Percentiles rank a stretch among this genome's conserved stretches.
phyloP scores from a whole-genome alignment of 2,113 vertebrate species.

The Misgurnus mizolepis region DNA sequence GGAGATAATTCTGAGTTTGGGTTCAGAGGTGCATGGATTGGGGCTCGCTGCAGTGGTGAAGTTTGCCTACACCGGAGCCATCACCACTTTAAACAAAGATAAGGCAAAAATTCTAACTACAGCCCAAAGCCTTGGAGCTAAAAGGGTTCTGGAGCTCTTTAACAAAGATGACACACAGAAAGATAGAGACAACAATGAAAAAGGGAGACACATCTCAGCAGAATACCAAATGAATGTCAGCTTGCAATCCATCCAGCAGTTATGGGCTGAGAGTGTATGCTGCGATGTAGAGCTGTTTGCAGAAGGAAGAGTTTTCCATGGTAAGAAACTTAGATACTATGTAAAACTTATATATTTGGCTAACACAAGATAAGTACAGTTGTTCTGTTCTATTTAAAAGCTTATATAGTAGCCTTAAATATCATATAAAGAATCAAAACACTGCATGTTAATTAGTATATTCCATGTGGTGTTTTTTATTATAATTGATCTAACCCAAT shows the following conservation, averaged over 20 bases:
- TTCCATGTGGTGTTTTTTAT: too few relatives aligned
- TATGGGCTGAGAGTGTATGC: conserved; percentile 74
- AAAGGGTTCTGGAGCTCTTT: conserved; percentile 72
- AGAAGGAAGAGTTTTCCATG: conserved; percentile 66
- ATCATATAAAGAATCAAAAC: too few relatives aligned
- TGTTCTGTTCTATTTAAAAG: too few relatives aligned
- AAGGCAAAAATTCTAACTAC: conserved; percentile 65
- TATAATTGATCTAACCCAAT: too few relatives aligned
- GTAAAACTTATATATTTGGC: not conserved
- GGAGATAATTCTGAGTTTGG: conserved; percentile 36
- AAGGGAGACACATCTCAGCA: conserved; percentile 50
- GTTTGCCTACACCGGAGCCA: conserved; percentile 82
- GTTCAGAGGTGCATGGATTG: conserved; percentile 46
- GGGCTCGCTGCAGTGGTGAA: conserved; percentile 77
- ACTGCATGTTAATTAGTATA: too few relatives aligned
- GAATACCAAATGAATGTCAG: conserved; percentile 74
- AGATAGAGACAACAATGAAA: not conserved
- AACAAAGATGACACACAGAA: conserved; percentile 1
- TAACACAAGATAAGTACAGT: not conserved
- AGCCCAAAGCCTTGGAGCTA: conserved; percentile 70
- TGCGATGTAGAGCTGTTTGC: conserved; percentile 82
- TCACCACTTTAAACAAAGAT: conserved; percentile 54
- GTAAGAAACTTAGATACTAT: conserved; percentile 66
- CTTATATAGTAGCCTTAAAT: too few relatives aligned
- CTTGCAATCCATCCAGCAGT: conserved; percentile 68